Percentiles rank a stretch among this genome's conserved stretches.
phyloP scores from a whole-genome alignment of 2,113 vertebrate species.

The Phocoena phocoena region DNA sequence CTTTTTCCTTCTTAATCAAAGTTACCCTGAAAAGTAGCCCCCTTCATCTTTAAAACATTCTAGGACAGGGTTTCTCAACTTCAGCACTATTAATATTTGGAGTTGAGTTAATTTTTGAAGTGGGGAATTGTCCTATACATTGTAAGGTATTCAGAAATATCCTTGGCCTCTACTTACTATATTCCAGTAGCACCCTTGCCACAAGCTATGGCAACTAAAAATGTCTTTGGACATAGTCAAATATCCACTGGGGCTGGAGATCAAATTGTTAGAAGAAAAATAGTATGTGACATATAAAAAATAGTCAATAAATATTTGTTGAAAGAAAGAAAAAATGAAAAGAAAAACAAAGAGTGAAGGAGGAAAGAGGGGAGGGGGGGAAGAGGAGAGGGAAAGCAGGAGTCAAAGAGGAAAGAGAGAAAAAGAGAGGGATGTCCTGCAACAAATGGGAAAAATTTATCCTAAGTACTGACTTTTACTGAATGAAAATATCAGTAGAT shows the following conservation, averaged over 20 bases:
- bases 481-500: background rate
- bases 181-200: background rate
- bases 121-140: background rate
- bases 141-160: background rate
- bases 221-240: background rate
- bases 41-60: background rate
- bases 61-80: background rate
- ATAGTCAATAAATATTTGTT: background rate
- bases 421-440: background rate
- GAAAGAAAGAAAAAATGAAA: background rate
- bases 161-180: background rate
- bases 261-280: background rate
- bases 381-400: background rate
- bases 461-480: background rate
- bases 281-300: background rate
- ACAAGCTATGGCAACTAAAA: background rate
- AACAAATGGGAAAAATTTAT: background rate
- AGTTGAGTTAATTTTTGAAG: background rate
- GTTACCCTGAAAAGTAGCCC: background rate
- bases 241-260: background rate
- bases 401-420: background rate
- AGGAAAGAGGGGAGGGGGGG: background rate
- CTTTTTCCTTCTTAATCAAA: background rate
- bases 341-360: background rate
- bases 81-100: background rate